A percentile compares a stretch with the other conserved stretches of the same genome.
phyloP scores from a whole-genome alignment of 53 echinoderm and acorn worm genomes.

The Apostichopus leukothele region DNA sequence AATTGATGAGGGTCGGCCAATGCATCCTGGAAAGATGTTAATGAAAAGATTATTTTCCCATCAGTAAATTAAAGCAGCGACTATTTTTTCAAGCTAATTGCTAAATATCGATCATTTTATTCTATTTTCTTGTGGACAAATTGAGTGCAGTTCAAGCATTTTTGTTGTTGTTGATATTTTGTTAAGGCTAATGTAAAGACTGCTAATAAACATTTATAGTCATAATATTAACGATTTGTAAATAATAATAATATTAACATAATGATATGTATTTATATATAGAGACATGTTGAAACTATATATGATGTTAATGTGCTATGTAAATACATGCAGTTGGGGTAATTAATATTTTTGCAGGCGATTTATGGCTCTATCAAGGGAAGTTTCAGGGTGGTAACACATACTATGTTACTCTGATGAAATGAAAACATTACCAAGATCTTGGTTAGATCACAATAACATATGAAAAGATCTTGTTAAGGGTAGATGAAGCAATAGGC shows the following conservation, averaged over 20 bases:
- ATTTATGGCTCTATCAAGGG: no score
- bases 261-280: slow-evolving; percentile 5
- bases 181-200: background rate
- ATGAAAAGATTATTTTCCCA: background rate
- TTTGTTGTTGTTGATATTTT: background rate
- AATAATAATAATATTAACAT: background rate
- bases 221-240: background rate
- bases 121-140: background rate
- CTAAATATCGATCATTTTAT: background rate
- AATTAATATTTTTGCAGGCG: no score
- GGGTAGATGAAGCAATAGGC: no score
- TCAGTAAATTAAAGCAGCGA: background rate
- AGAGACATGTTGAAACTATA: slow-evolving; percentile 11
- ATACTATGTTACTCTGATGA: no score
- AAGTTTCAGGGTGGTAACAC: no score
- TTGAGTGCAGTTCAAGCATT: background rate
- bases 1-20: no score
- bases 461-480: no score
- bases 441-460: no score
- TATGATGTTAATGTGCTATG: background rate
- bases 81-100: background rate
- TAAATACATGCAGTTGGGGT: background rate
- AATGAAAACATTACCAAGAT: no score
- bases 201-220: background rate
- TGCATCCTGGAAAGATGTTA: no score